These are phyloP conservation scores for Phytoseiulus persimilis DNA, from an alignment of 2,888 invertebrate genomes.

Conservation along the genomic window DNA sequence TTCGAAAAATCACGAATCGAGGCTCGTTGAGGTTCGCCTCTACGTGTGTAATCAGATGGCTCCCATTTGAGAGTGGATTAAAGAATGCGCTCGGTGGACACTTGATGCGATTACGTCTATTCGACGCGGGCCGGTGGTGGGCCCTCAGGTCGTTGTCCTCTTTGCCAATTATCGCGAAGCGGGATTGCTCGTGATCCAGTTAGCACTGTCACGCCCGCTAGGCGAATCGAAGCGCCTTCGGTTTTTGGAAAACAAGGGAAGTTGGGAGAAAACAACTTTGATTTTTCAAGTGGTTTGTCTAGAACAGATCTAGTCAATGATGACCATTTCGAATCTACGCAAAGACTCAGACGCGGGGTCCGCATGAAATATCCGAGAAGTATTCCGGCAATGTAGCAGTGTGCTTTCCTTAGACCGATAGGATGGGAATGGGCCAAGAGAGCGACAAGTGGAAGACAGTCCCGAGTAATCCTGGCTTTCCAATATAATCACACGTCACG, in stretches of 20 bases:
- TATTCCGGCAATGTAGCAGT: not conserved
- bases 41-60: not conserved
- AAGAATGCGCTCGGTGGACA: not conserved
- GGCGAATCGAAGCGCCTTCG: not conserved
- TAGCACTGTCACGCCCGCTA: not conserved
- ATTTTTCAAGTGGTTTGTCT: too few relatives aligned
- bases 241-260: not conserved
- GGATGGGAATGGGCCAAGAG: not conserved
- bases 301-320: too few relatives aligned
- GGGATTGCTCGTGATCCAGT: not conserved
- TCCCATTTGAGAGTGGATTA: not conserved
- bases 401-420: not conserved
- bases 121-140: not conserved
- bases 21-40: not conserved
- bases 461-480: not conserved
- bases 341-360: too few relatives aligned
- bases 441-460: not conserved
- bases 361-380: not conserved
- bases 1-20: not conserved
- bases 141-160: not conserved
- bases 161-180: not conserved
- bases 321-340: too few relatives aligned
- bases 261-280: too few relatives aligned
- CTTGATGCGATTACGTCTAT: not conserved
- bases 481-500: not conserved